Percentiles rank a stretch among this genome's conserved stretches.
These are phyloP conservation scores for Acholoe squamosa DNA, from an alignment of 2,888 invertebrate genomes.

Conservation along the genomic window DNA sequence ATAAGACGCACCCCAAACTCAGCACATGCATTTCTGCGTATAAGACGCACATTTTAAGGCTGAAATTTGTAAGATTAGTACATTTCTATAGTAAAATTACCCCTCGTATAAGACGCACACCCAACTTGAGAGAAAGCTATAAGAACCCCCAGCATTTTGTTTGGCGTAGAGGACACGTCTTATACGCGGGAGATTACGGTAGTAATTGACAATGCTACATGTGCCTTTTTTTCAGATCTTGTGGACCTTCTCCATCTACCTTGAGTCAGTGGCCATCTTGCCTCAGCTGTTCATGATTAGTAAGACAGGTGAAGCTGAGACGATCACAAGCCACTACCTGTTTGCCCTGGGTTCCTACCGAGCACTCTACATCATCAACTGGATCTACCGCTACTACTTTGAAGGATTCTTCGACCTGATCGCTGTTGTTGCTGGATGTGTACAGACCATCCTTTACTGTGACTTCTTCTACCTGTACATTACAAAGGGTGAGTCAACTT, in stretches of 20 bases:
- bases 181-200: too few relatives aligned
- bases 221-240: constrained; percentile 91
- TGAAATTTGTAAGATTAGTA: too few relatives aligned
- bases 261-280: constrained; percentile 99
- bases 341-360: constrained; percentile 85
- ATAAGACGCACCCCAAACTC: too few relatives aligned
- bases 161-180: too few relatives aligned
- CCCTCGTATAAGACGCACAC: too few relatives aligned
- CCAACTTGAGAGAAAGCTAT: too few relatives aligned
- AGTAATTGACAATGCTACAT: too few relatives aligned
- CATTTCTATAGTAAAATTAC: too few relatives aligned
- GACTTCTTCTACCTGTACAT: constrained; percentile 99
- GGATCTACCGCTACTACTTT: constrained; percentile 94
- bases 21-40: too few relatives aligned
- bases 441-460: constrained; percentile 98
- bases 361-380: constrained; percentile 96
- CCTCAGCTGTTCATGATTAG: constrained; percentile 99
- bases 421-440: constrained; percentile 97
- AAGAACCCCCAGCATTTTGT: too few relatives aligned
- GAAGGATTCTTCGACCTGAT: constrained; percentile 98
- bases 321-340: constrained; percentile 89
- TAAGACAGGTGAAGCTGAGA: constrained; percentile 97
- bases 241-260: constrained; percentile 99
- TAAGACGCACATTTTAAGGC: too few relatives aligned
- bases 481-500: constrained; percentile 94